phyloP scores from a whole-genome alignment of 1,140 invertebrate genomes.

The Aphidius ervi region DNA sequence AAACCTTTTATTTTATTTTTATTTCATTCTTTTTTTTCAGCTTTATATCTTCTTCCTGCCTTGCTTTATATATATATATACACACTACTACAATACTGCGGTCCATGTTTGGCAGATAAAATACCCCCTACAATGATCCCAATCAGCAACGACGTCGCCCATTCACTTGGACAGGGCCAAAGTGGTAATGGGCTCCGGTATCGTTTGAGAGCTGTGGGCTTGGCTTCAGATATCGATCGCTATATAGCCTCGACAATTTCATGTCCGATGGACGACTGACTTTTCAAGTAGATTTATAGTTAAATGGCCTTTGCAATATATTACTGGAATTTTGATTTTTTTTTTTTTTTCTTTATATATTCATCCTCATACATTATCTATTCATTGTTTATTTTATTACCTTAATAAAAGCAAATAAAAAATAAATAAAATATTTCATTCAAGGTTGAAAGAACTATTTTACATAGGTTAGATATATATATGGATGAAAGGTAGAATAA shows the following conservation, averaged over 20 bases:
- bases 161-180: slow-evolving; percentile 17
- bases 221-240: slow-evolving; percentile 17
- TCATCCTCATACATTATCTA: background rate
- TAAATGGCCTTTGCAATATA: too few species aligned
- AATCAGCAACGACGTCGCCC: slow-evolving; percentile 35
- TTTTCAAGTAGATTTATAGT: slow-evolving; percentile 12
- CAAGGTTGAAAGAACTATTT: too few species aligned
- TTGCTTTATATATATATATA: background rate
- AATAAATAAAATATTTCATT: too few species aligned
- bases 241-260: slow-evolving; percentile 1
- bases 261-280: slow-evolving; percentile 15
- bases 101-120: slow-evolving; percentile 46
- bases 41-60: slow-evolving; percentile 6
- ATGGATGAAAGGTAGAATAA: too few species aligned
- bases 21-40: slow-evolving; percentile 21
- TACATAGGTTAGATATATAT: too few species aligned
- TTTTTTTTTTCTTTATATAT: background rate
- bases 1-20: slow-evolving; percentile 1
- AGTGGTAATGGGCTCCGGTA: slow-evolving; percentile 17
- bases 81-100: slow-evolving; percentile 17
- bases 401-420: too few species aligned
- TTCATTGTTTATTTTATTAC: too few species aligned
- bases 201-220: slow-evolving; percentile 13
- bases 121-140: slow-evolving; percentile 48
- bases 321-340: too few species aligned